Evolutionary conservation across 2,888 invertebrate species (phyloP), one percentile per base, ranked within the genome.

Genomic region (Peribatodes rhomboidaria): DNA sequence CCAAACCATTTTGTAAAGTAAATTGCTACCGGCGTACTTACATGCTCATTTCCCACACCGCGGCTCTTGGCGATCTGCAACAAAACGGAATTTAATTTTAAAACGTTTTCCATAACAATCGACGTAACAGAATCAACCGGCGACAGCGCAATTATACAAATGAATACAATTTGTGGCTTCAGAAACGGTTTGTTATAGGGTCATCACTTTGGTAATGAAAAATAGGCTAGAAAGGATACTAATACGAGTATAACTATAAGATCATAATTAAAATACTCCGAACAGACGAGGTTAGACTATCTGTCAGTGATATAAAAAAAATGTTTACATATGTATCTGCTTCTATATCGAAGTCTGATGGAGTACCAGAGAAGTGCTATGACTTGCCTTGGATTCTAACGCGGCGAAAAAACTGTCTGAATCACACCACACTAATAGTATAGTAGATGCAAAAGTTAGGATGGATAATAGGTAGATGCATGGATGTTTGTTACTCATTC

Each of bases 151-250:
- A 80, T 83, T 84, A 85, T 83, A 85, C 85, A 87, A 88, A 87
- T 86, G 83, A 86, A 84, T 82, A 83, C 84, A 82, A 85, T 86
- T 84, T 82, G 79, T 76, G 76, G 79, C 74, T 69, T 75, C 72
- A n/a, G 72, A 79, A 82, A 81, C 77, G 80, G 74, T 72, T 67
- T 63, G 33, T 55, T 47, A 33, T 59, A 56, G 53, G 46, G 60
- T 61, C 22, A 56, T 57, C 56, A 46, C 39, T 14, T 14, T 49
- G 10, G 9, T 2, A 22, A 22, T 31, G 10, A n/a, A 46, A 16
- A 49, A 33, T 49, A 16, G 14, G 14, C 14, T 1, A 27, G n/a
- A 46, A 7, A 8, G 11, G 42, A 44, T 44, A 16, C 14, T 13
- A 18, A 11, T 6, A 41, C 35, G 10, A 35, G n/a, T n/a, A n/a